Evolutionary conservation across 2,888 invertebrate genomes (phyloP), one percentile per base, ranked within the genome.

Genomic region (Xestia rhomboidea): DNA sequence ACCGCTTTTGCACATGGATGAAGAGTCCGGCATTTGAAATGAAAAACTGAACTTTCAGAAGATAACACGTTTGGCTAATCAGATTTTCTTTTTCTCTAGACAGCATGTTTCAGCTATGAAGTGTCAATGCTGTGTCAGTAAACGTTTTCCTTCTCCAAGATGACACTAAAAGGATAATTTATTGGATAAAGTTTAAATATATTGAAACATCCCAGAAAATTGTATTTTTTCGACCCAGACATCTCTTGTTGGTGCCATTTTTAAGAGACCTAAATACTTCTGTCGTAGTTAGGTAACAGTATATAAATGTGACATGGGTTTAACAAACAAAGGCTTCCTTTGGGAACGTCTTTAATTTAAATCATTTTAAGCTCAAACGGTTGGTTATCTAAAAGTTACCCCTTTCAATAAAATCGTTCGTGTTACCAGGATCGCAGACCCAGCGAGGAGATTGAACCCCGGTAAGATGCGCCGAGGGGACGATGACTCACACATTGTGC

Each of bases 391-490:
- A 51, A 76, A 79, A 84, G 84, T 89, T 88, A 90, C 89, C 90
- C 90, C 89, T 90, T 90, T 85, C 87, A 89, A 90, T 89, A 81
- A 89, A 89, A 90, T 91, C 88, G 87, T 78, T 70, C 77, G 84
- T 62, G 81, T 77, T 89, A 93, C 93, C 89, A 93, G 90, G 92
- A 87, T 76, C 78, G 85, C 91, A 93, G 89, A 86, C 76, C 88
- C 77, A 82, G 77, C 84, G 70, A 86, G 87, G 86, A 91, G 91
- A 90, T 91, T 88, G 87, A 89, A 88, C 70, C 62, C 69, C 84
- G 89, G 90, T 89, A 88, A 90, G 75, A 81, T 82, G 83, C 82
- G 86, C 82, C 87, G 75, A 83, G 91, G 88, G 90, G 87, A 81
- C 89, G 87, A 87, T 89, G 88, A 87, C 89, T 89, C 79, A 87